These are phyloP conservation scores for Listrodromus nycthemerus DNA, from an alignment of 2,888 invertebrate genomes.

Conservation along the genomic window DNA sequence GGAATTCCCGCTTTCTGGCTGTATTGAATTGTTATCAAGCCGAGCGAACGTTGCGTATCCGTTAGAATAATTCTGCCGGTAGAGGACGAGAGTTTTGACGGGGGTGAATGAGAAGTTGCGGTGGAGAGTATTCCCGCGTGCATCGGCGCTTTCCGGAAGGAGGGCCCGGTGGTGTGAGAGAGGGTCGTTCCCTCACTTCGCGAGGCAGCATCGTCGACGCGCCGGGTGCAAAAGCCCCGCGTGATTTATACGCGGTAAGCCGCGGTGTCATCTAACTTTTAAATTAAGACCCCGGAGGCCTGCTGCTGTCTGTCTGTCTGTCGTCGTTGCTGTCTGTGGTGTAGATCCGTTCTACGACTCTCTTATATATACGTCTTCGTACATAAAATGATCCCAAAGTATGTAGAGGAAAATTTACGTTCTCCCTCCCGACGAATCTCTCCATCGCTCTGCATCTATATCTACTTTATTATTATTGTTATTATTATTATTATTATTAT, in stretches of 20 bases:
- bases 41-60: constrained; percentile 2
- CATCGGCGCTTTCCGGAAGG: constrained; percentile 34
- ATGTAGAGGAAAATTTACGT: neutral
- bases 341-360: neutral
- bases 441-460: constrained; percentile 14
- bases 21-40: constrained; percentile 12
- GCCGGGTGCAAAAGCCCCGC: constrained; percentile 56
- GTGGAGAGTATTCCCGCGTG: constrained; percentile 39
- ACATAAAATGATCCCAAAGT: neutral
- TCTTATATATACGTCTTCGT: neutral
- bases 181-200: constrained; percentile 17
- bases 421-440: neutral
- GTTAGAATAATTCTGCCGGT: constrained; percentile 13
- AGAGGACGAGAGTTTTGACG: constrained; percentile 1
- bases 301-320: constrained; percentile 29
- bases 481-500: too few species aligned
- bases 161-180: neutral
- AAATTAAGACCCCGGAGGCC: constrained; percentile 75
- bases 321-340: constrained; percentile 24
- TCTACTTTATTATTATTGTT: neutral
- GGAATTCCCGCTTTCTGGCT: neutral
- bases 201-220: constrained; percentile 25
- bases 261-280: constrained; percentile 78
- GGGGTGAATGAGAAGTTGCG: neutral
- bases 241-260: constrained; percentile 74